Conservation (phyloP, 2,113 vertebrate species). For the Rhipidura dahli region DNA sequence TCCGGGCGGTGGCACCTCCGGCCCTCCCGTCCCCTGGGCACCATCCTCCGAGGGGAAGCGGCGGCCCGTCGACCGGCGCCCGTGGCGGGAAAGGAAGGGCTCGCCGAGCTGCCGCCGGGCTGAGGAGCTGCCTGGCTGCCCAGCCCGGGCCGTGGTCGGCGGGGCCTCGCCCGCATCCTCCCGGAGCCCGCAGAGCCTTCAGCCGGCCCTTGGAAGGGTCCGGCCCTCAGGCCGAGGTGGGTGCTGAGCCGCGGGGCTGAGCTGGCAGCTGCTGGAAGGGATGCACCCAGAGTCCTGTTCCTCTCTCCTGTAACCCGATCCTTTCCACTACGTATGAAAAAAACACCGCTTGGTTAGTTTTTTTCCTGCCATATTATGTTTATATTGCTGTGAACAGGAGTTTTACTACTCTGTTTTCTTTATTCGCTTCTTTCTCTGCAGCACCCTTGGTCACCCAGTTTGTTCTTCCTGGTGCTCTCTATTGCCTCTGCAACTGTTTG, state of each 20-base stretch:
- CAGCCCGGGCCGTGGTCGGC: neutral
- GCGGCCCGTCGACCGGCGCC: no score
- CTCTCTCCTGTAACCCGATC: no score
- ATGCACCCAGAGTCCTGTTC: rapidly evolving
- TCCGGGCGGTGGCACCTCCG: no score
- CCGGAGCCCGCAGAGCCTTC: neutral
- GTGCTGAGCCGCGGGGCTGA: neutral
- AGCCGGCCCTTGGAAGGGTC: neutral
- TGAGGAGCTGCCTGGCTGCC: neutral
- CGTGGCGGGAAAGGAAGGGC: neutral
- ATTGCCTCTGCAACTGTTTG: rapidly evolving
- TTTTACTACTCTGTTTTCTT: neutral
- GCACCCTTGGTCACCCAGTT: neutral
- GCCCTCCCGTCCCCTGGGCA: neutral
- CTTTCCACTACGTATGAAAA: neutral
- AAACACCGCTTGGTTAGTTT: rapidly evolving
- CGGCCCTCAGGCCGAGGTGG: neutral
- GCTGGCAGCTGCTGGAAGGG: rapidly evolving
- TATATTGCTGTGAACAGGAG: neutral
- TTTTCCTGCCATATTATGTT: neutral
- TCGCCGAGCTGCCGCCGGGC: neutral
- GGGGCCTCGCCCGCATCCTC: no score
- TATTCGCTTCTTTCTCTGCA: neutral
- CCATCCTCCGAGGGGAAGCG: neutral
- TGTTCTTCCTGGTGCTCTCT: neutral